These are phyloP conservation scores for Euproctis similis DNA, from an alignment of 2,888 invertebrate species.

Conservation along the genomic window DNA sequence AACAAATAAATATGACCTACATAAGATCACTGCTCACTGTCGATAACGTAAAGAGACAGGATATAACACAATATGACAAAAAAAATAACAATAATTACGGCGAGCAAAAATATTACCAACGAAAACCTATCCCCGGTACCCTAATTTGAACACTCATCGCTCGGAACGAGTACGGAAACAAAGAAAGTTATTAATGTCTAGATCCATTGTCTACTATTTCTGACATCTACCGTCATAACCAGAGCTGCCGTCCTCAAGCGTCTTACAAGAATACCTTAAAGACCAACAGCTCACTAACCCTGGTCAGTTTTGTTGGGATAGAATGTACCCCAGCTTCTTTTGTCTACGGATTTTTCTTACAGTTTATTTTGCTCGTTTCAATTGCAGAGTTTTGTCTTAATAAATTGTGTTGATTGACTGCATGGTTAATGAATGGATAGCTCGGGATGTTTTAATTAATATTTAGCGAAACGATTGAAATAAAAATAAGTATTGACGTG, in stretches of 20 bases:
- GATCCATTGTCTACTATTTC: conserved; percentile 59
- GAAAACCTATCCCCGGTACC: conserved; percentile 22
- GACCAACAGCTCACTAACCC: conserved; percentile 26
- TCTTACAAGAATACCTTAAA: conserved; percentile 15
- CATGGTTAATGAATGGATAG: conserved; percentile 14
- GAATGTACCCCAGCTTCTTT: conserved; percentile 57
- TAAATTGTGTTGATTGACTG: conserved; percentile 41
- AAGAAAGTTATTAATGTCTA: conserved; percentile 72
- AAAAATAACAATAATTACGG: conserved; percentile 20
- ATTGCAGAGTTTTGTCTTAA: conserved; percentile 41
- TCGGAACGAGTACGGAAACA: conserved; percentile 48
- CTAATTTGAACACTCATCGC: conserved; percentile 36
- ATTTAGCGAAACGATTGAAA: background rate
- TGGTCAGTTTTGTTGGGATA: conserved; percentile 45
- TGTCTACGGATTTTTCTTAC: conserved; percentile 51
- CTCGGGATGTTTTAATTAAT: conserved; percentile 2
- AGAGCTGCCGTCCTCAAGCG: conserved; percentile 29
- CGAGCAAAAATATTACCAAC: conserved; percentile 23
- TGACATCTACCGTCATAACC: conserved; percentile 38
- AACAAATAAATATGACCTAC: too few relatives aligned
- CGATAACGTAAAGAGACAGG: background rate
- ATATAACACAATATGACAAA: background rate
- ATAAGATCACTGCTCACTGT: too few relatives aligned
- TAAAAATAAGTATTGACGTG: background rate
- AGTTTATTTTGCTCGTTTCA: conserved; percentile 45